Base-by-base conservation (phyloP, 2,888 invertebrate genomes). In the Drosophila austrosaltans region DNA sequence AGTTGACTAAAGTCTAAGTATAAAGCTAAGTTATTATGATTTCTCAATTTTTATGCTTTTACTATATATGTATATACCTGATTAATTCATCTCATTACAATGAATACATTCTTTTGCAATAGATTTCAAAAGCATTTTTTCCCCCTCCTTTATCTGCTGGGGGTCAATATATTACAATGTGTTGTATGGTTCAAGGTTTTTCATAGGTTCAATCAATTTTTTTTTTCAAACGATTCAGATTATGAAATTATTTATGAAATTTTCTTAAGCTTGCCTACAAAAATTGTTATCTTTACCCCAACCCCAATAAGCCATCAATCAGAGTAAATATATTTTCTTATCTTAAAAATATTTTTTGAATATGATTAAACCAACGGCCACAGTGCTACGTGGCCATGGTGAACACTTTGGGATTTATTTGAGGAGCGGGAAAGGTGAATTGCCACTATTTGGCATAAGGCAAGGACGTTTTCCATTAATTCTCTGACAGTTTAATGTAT, bases 391-490 rank as follows among this genome's bases (percentile, higher is more conserved):
- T 78, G 81, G 22, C 8, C 39, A 28, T 40, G 56, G 44, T 42
- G 56, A 59, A 66, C 57, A 69, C 65, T 54, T 44, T 32, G 59
- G 22, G 10, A 59, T 66, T 75, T 82, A 85, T 82, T 81, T 73
- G 12, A 3, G 12, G 25, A 1, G 48, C 8, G 22, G 25, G 66
- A 67, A 67, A 67, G 86, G 81, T 82, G 66, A 76, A 76, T 64
- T 63, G 58, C 64, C 80, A 62, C 62, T 39, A 22, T 1, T 8
- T 48, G 20, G 48, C 53, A 53, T 69, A 70, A 36, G 66, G 67
- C 81, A 78, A 81, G 82, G 82, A 68, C 86, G 78, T 65, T 36
- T 44, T 66, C 7, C 3, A 44, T 20, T 22, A 3, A 48, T 3
- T 48, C 10, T 48, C 25, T 48, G 48, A 48, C 48, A 48, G 48